phyloP scores from a whole-genome alignment of 2,888 invertebrate species.

The Operophtera brumata region DNA sequence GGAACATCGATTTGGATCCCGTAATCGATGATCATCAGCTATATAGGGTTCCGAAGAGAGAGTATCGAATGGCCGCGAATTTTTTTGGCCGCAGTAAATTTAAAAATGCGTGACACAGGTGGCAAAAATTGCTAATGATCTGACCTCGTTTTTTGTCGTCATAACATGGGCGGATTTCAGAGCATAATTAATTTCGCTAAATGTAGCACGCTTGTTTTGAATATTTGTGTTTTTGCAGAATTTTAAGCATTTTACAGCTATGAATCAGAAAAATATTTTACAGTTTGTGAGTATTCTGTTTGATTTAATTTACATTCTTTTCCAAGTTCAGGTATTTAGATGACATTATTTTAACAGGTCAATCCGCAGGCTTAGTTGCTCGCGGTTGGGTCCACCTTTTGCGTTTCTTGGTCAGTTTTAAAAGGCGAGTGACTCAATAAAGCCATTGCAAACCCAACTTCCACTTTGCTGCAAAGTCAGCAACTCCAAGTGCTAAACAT shows the following conservation, averaged over 20 bases:
- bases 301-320: neutral
- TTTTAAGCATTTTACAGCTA: neutral
- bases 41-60: neutral
- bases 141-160: neutral
- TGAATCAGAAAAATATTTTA: neutral
- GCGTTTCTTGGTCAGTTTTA: slow-evolving; percentile 15
- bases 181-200: neutral
- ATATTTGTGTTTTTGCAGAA: neutral
- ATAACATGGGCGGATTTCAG: slow-evolving; percentile 9
- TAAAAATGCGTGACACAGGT: slow-evolving; percentile 7
- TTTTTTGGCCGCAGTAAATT: neutral
- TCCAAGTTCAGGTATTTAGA: neutral
- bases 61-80: no score
- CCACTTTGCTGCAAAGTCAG: slow-evolving; percentile 7
- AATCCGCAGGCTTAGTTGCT: slow-evolving; percentile 2
- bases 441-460: slow-evolving; percentile 17
- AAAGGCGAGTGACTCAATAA: slow-evolving; percentile 14
- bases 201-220: neutral
- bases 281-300: neutral
- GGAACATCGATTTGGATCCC: slow-evolving; percentile 22
- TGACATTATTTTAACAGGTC: neutral
- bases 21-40: slow-evolving; percentile 24
- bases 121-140: slow-evolving; percentile 12
- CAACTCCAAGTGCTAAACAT: slow-evolving; percentile 1
- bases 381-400: neutral